A percentile compares a stretch with the other conserved stretches of the same genome.
phyloP scores from a whole-genome alignment of 1,140 invertebrate species.

The Drosophila eugracilis region DNA sequence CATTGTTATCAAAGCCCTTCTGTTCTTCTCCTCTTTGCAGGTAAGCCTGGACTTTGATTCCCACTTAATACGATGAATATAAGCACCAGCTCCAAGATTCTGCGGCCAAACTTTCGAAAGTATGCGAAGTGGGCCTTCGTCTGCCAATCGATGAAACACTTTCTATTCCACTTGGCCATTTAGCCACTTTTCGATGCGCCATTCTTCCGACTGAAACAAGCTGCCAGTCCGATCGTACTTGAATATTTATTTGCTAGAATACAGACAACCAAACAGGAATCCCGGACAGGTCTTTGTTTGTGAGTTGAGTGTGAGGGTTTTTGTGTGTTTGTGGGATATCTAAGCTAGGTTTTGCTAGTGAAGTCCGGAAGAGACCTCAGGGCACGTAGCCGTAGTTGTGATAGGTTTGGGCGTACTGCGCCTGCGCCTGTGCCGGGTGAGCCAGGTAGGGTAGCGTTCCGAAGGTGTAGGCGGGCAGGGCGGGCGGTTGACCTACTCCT shows the following conservation, averaged over 20 bases:
- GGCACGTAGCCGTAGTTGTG: conserved; percentile 83
- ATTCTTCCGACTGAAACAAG: conserved; percentile 29
- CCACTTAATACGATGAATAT: not conserved
- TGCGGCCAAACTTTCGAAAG: conserved; percentile 21
- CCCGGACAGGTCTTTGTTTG: conserved; percentile 18
- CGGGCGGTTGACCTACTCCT: conserved; percentile 26
- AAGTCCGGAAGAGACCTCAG: conserved; percentile 28
- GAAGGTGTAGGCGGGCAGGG: conserved; percentile 76
- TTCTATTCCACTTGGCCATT: conserved; percentile 32
- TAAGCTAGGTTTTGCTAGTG: conserved; percentile 13
- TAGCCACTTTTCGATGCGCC: conserved; percentile 7
- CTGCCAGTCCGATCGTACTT: conserved; percentile 24
- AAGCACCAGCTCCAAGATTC: not conserved
- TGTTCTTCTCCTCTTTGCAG: conserved; percentile 33
- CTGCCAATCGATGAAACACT: conserved; percentile 38
- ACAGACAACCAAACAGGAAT: conserved; percentile 55
- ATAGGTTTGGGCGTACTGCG: conserved; percentile 75
- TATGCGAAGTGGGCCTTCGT: not conserved
- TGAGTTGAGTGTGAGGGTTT: too few species aligned
- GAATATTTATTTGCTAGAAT: conserved; percentile 61
- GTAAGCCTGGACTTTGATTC: conserved; percentile 21
- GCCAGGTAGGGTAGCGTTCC: conserved; percentile 76
- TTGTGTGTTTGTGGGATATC: conserved; percentile 8
- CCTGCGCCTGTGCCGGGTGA: conserved; percentile 64
- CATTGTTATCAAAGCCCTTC: conserved; percentile 14